Evolutionary conservation across 1,140 invertebrate species (phyloP), one percentile per base, ranked within the genome.

Genomic region (Campoletis sonorensis): DNA sequence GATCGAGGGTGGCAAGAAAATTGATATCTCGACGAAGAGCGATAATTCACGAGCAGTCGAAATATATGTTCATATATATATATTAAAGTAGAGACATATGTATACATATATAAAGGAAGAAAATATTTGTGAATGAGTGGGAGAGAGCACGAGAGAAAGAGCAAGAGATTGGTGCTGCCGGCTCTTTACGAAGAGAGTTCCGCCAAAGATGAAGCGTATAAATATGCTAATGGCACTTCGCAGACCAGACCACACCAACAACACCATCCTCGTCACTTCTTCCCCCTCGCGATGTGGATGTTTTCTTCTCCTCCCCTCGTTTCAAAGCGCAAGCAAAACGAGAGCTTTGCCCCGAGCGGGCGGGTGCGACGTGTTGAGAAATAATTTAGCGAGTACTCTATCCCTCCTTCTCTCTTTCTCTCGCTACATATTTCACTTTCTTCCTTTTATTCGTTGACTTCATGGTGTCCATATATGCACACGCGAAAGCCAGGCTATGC

Each of bases 221-320:
- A 77, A 77, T 77, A 77, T 77, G 75, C 75, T 77, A 77, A 77
- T 77, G 54, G 75, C 75, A 64, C 75, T 77, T 77, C 61, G 75
- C 75, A 77, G 75, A 77, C 27, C 75, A 64, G 75, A 64, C 27
- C 72, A 75, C 72, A 49, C 37, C 71, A 16, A 73, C 37, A 64
- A 21, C 49, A 75, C 45, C 45, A 58, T 45, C 61, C 21, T 64
- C 72, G 71, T 37, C 71, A 73, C 71, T 27, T 54, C 49, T 49
- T 75, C 72, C 72, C 49, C 54, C 45, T 54, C 51, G 51, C 51
- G 3, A 54, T 54, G 51, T n/a, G 51, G 18, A 51, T 26, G 72
- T 75, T 75, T 64, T 75, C 72, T 75, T 75, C 49, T 54, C 21
- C 45, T 75, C 18, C 49, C 11, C 49, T 7, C 71, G 23, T 73